Percentiles rank a stretch among this genome's conserved stretches.
Evolutionary conservation across 2,888 invertebrate species (phyloP).

Genomic region (Dione vanillae): DNA sequence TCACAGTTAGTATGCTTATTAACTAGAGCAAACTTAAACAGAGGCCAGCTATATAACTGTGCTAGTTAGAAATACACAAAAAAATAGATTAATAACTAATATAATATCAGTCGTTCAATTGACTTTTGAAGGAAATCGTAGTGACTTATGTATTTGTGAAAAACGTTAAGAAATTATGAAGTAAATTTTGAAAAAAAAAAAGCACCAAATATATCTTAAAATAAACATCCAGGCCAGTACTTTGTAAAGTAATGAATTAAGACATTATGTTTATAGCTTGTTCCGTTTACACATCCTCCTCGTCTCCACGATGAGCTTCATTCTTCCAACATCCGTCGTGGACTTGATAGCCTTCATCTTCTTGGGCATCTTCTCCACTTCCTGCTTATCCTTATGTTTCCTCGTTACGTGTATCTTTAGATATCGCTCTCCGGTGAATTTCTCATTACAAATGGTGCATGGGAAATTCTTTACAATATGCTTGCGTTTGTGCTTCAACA

Average conservation of each 20-base stretch:
- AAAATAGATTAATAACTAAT: too few relatives aligned
- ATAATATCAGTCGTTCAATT: too few relatives aligned
- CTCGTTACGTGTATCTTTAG: conserved; percentile 4
- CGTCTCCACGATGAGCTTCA: neutral
- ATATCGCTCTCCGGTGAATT: neutral
- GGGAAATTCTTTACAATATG: neutral
- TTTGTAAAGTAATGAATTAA: neutral
- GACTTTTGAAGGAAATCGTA: too few relatives aligned
- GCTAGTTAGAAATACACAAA: too few relatives aligned
- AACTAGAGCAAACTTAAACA: too few relatives aligned
- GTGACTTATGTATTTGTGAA: neutral
- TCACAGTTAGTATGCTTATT: too few relatives aligned
- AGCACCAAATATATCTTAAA: too few relatives aligned
- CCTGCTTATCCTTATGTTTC: neutral
- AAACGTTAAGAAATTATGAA: neutral
- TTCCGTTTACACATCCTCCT: neutral
- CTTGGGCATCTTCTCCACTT: neutral
- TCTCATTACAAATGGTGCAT: neutral
- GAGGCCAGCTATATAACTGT: too few relatives aligned
- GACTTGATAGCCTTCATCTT: neutral
- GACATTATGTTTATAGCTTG: neutral
- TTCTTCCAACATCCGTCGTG: too few relatives aligned
- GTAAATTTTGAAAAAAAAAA: neutral
- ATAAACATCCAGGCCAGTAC: neutral
- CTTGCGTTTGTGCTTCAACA: neutral